Base-by-base conservation (phyloP, 2,888 invertebrate genomes). In the Watsonalla binaria region DNA sequence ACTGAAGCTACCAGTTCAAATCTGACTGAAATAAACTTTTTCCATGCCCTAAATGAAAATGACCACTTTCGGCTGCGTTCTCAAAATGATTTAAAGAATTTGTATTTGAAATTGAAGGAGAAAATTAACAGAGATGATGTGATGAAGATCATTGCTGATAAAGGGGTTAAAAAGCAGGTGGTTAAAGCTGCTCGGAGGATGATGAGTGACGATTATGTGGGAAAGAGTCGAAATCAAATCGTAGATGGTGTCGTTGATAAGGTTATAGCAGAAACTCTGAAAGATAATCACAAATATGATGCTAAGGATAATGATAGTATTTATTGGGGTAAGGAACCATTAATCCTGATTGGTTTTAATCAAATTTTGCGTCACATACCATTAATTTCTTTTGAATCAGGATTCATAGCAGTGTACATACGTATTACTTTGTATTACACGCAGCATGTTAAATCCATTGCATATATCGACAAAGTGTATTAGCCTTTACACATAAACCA, bases 51-150 rank as follows among this genome's bases (percentile, higher is more conserved):
- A 6, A 71, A 70, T 35, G 79, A 86, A 57, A 71, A 77, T 15
- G 87, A 90, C 45, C 63, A 78, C 37, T 82, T 80, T 42, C 64
- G 63, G 51, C 70, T 74, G 49, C 50, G 84, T 6, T 54, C 61
- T 0, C 60, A 66, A 2, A 70, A 77, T 34, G 74, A 78, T 52
- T 62, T 76, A 0, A 83, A 81, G 54, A 85, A 68, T 59, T 61
- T 90, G 46, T 89, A 84, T 61, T 57, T 87, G 5, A 81, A 81
- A 56, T 58, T 90, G 6, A 90, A 90, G 62, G 78, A 85, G 51
- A 86, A 76, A 53, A 78, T 90, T 76, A 90, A 81, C 46, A 76
- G 89, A 62, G 86, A 89, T 62, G 89, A 90, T 53, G 68, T 89
- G 5, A 39, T 85, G 8, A 68, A 70, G 35, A 76, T 87, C 47